A percentile compares a stretch with the other conserved stretches of the same genome.
phyloP scores from a whole-genome alignment of 2,888 invertebrate genomes.

The Hypolimnas misippus region DNA sequence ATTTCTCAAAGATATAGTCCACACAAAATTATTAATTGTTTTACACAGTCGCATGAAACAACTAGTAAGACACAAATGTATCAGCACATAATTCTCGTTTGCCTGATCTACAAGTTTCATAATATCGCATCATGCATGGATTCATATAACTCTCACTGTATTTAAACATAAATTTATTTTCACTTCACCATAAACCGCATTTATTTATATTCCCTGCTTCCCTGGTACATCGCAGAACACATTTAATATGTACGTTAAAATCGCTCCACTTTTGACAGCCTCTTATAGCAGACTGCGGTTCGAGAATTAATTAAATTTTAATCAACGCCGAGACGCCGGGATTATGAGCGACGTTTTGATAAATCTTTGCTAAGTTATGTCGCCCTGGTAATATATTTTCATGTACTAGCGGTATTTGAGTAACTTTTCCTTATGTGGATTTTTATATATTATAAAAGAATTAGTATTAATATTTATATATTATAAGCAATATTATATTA shows the following conservation, averaged over 20 bases:
- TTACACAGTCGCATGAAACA: no score
- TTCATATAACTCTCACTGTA: no score
- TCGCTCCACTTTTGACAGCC: constrained; percentile 31
- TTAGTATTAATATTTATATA: no score
- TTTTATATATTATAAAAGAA: not conserved
- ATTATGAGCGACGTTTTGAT: constrained; percentile 35
- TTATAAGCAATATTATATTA: no score
- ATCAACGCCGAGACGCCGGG: constrained; percentile 34
- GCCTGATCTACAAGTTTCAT: no score
- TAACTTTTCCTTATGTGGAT: not conserved
- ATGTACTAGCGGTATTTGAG: not conserved
- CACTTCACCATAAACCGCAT: not conserved
- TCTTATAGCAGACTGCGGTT: constrained; percentile 33
- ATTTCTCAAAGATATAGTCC: no score
- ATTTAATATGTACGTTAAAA: constrained; percentile 15
- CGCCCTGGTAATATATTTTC: constrained; percentile 4
- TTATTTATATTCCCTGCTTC: not conserved
- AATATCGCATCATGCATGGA: no score
- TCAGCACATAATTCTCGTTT: no score
- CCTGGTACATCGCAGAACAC: not conserved
- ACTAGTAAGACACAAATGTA: no score
- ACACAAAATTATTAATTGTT: no score
- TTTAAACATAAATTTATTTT: not conserved
- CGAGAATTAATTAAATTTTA: constrained; percentile 42
- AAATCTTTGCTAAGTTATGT: constrained; percentile 20